Base-by-base conservation (phyloP, 2,888 invertebrate genomes). In the Hydriomena furcata region DNA sequence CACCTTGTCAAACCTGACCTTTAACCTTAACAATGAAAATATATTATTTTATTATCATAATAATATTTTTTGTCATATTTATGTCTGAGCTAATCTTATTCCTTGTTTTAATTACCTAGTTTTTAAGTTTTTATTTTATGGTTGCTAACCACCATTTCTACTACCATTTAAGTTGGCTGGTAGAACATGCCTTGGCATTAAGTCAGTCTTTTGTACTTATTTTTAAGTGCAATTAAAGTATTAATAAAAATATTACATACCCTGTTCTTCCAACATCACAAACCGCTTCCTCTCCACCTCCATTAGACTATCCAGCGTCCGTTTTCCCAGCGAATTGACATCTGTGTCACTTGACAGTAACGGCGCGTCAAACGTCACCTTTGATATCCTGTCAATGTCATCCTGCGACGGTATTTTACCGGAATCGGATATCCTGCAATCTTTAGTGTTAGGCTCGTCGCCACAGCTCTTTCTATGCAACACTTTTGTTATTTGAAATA, bases 231-330 rank as follows among this genome's bases (percentile, higher is more conserved):
- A n/a, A n/a, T n/a, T n/a, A n/a, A n/a, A n/a, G n/a, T n/a, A n/a
- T n/a, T n/a, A n/a, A 23, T 7, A 17, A 7, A 5, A 31, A 12
- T n/a, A 7, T 1, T 34, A 34, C 23, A 5, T 84, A 96, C 97
- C 97, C 94, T 97, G 97, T 81, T 97, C 96, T 58, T 96, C 96
- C 72, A 98, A 91, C 91, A 97, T 94, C 63, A 95, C 91, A 71
- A 96, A 94, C 46, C 97, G 90, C 80, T 97, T 97, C 66, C 96
- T 93, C 80, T 98, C 97, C 53, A 98, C 96, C 85, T 97, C 97
- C 86, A 95, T 95, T 51, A 98, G 91, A 62, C 97, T 97, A 65
- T 96, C 96, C 61, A 96, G 92, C 0, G 97, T 96, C 71, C 95
- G 93, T 53, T 94, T 93, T 10, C 95, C 95, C 31, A 95, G 82